Evolutionary conservation across 2,113 vertebrate species (phyloP).

Genomic region (Peromyscus leucopus): DNA sequence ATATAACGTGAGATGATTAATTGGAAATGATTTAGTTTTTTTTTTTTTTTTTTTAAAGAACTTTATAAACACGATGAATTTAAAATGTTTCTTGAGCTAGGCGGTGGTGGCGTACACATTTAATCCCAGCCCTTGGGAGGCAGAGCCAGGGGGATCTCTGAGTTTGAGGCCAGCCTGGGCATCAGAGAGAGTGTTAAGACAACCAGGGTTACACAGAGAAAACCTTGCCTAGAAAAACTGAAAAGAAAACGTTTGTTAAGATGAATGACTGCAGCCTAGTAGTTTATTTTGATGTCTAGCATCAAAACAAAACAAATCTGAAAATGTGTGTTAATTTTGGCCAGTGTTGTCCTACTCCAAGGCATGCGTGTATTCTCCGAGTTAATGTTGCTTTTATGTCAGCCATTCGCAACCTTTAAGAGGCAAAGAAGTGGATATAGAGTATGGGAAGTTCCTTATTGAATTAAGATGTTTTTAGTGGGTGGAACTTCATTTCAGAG

Average conservation of each 20-base stretch:
- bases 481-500: constrained; percentile 32
- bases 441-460: constrained; percentile 47
- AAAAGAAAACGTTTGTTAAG: background rate
- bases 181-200: background rate
- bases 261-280: constrained; percentile 10
- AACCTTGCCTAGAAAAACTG: background rate
- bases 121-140: background rate
- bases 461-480: constrained; percentile 41
- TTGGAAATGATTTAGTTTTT: background rate
- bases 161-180: background rate
- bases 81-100: background rate
- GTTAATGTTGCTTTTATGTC: constrained; percentile 65
- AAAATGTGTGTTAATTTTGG: constrained; percentile 52
- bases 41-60: background rate
- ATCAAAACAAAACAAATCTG: background rate
- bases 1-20: background rate
- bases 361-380: background rate
- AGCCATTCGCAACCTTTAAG: constrained; percentile 52
- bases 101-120: background rate
- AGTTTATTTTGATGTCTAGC: constrained; percentile 54
- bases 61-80: constrained; percentile 21
- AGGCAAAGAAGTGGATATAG: background rate
- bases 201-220: background rate
- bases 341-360: background rate
- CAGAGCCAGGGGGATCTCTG: background rate